A percentile compares a stretch with the other conserved stretches of the same genome.
Conservation (phyloP, 92 coral and sea anemone species). For the Metridium senile region DNA sequence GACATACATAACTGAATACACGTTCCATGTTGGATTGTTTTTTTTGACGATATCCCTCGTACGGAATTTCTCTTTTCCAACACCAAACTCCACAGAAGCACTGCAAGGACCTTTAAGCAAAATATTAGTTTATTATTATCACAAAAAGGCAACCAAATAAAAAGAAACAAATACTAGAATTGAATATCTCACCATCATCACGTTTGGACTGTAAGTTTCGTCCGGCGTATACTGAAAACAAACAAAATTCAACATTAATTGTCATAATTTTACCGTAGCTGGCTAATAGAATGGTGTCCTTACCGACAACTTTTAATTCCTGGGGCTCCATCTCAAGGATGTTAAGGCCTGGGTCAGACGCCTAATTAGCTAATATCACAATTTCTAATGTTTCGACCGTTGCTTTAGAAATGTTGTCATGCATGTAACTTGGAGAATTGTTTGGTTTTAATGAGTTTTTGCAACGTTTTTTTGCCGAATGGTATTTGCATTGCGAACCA, state of each 20-base stretch:
- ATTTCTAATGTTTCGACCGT: no score
- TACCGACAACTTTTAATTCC: conserved; percentile 74
- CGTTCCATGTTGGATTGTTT: conserved; percentile 98
- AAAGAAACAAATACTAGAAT: not conserved
- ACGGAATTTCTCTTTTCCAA: conserved; percentile 91
- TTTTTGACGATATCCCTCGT: conserved; percentile 78
- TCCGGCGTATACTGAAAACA: conserved; percentile 80
- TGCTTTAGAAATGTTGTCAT: no score
- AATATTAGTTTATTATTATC: not conserved
- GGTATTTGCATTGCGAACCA: no score
- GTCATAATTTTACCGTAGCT: not conserved
- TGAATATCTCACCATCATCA: conserved; percentile 41
- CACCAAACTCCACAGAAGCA: conserved; percentile 89
- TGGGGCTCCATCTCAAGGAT: no score
- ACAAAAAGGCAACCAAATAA: not conserved
- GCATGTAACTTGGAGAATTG: no score
- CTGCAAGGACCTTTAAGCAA: conserved; percentile 65
- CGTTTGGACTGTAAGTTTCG: conserved; percentile 83
- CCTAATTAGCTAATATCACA: no score
- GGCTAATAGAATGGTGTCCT: conserved; percentile 7
- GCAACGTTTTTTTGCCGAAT: no score
- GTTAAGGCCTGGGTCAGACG: no score
- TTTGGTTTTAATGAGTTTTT: no score
- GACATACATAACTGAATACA: conserved; percentile 90
- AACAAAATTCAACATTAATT: not conserved